Base-by-base conservation (phyloP, 1,140 invertebrate genomes). In the Drosophila melanogaster region DNA sequence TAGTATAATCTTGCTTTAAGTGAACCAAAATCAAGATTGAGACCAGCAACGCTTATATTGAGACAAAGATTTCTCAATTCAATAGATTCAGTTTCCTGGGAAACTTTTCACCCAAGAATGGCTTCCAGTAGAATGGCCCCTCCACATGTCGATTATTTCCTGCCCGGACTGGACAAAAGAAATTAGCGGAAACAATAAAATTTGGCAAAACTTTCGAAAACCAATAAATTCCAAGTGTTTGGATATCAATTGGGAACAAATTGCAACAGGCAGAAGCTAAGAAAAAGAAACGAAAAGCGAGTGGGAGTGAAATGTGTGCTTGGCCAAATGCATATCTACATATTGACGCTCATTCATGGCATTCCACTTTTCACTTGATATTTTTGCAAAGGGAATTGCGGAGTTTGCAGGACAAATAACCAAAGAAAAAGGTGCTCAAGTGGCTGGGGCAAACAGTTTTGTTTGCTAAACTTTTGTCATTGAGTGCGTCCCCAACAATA, bases 171-270 rank as follows among this genome's bases (percentile, higher is more conserved):
- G 84, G 84, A 84, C 84, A 89, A 89, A 84, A 62, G 79, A 37
- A 89, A 89, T 89, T 89, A 89, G 73, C 79, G 84, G 84, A 89
- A 89, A 89, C 84, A 89, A 89, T 89, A 89, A 89, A 89, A 74
- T 89, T 66, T 77, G 64, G 55, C n/a, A 84, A 84, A 89, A 89
- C 59, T 89, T 87, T 89, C 71, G 77, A 90, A 79, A 84, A 78
- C 84, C 84, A 89, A 89, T 89, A 89, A 89, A 89, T 89, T 89
- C 78, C 65, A 80, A 89, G 84, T 89, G 84, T 80, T 85, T 77
- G 46, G 79, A 80, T 89, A 89, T 89, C 84, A 84, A 89, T 89
- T 89, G 84, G 73, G 72, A 89, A 90, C 84, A 89, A 89, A 89
- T 84, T 89, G 85, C 80, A 75, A 85, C 72, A 64, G 73, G 53